These are phyloP conservation scores for Meteorus sp. DNA, from an alignment of 1,140 invertebrate species.

Conservation along the genomic window DNA sequence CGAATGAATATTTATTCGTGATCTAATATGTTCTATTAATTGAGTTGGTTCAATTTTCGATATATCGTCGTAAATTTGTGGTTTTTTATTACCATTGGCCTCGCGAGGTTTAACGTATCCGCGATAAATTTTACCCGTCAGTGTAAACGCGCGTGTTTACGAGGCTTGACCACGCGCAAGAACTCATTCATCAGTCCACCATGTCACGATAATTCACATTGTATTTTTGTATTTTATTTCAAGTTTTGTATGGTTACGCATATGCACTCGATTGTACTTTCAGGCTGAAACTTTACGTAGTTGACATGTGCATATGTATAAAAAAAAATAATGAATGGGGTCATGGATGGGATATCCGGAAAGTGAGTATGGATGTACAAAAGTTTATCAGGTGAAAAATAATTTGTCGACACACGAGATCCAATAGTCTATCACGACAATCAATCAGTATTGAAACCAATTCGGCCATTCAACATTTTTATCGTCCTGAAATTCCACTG, in stretches of 20 bases:
- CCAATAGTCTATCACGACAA: not conserved
- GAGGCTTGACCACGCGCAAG: conserved; percentile 21
- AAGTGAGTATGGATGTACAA: not conserved
- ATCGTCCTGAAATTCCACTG: not conserved
- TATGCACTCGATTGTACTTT: not conserved
- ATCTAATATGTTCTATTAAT: conserved; percentile 20
- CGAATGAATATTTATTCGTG: no score
- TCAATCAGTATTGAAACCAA: not conserved
- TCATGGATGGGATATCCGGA: conserved; percentile 2
- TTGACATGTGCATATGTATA: not conserved
- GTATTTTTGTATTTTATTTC: conserved; percentile 9
- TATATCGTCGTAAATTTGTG: conserved; percentile 21
- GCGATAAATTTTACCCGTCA: conserved; percentile 21
- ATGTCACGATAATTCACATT: conserved; percentile 21
- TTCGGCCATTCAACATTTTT: not conserved
- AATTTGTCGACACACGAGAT: not conserved
- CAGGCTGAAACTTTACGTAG: not conserved
- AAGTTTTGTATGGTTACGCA: conserved; percentile 8
- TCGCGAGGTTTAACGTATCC: conserved; percentile 23
- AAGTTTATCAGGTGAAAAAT: not conserved
- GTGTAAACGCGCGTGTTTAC: conserved; percentile 26
- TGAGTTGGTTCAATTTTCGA: not conserved
- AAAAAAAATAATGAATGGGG: conserved; percentile 7
- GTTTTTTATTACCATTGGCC: conserved; percentile 20
- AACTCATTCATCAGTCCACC: conserved; percentile 17